Base-by-base conservation (phyloP, 2,797 vertebrate genomes). In the Danio albolineatus region DNA sequence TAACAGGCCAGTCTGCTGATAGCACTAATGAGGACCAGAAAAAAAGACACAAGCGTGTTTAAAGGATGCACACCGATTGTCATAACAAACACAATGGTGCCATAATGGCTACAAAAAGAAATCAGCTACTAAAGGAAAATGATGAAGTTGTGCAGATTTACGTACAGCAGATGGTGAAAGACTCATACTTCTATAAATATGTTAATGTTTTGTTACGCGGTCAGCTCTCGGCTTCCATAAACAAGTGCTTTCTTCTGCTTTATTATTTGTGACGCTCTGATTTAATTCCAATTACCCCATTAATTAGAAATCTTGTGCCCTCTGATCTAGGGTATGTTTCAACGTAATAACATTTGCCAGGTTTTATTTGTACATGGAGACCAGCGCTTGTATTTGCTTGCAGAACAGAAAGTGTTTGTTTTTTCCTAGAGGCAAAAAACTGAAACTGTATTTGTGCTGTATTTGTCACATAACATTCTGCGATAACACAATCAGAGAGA, bases 271-370 rank as follows among this genome's bases (percentile, higher is more conserved):
- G 88, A 88, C 80, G 86, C 87, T 83, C 82, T 79, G 88, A 86
- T 93, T 91, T 92, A 90, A 92, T 91, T 92, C 91, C 89, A 93
- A 92, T 93, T 93, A 93, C 51, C 81, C 85, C 61, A 87, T 90
- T 92, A 93, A 93, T 92, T 87, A 92, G 85, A 85, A 89, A 90
- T 89, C 85, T 86, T 86, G 87, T 89, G 92, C 90, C 93, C 89
- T 90, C 82, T 92, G 92, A 92, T 92, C 90, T 80, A 19, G 73
- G 85, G 16, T 86, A 87, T 82, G 44, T 90, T 91, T 90, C 82
- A 85, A 83, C 86, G 74, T 87, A 86, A 88, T 83, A 88, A 88
- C 84, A 84, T 92, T 92, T 91, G 83, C 89, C 89, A 89, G 88
- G 85, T 88, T 90, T 86, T 90, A 73, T 93, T 89, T 89, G 87